Evolutionary conservation across 2,888 invertebrate species (phyloP), one percentile per base, ranked within the genome.

Genomic region (Eupithecia centaureata): DNA sequence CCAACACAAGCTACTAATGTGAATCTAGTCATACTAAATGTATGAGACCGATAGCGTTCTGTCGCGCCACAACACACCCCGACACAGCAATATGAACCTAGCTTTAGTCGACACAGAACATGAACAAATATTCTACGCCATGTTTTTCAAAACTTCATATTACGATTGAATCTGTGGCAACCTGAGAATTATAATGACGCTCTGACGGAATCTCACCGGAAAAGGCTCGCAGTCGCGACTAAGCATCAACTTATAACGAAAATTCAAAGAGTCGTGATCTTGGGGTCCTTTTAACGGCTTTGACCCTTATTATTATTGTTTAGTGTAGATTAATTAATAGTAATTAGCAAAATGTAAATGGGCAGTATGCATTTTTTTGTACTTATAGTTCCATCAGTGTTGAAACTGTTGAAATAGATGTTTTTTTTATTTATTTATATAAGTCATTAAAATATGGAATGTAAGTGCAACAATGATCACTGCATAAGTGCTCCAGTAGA

Each of bases 401-500:
- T n/a, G n/a, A n/a, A n/a, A n/a, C n/a, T n/a, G n/a, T n/a, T n/a
- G n/a, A n/a, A n/a, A n/a, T n/a, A n/a, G n/a, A n/a, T n/a, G n/a
- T n/a, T n/a, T n/a, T n/a, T n/a, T n/a, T n/a, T n/a, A n/a, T n/a
- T n/a, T n/a, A n/a, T n/a, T n/a, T n/a, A n/a, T n/a, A n/a, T n/a
- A n/a, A 47, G 63, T 47, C 18, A 64, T 64, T 59, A 32, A 57
- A 54, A 30, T 67, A 56, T 56, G 59, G 54, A 58, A 65, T 65
- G 32, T 58, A 58, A 27, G 61, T 63, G 57, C 66, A 66, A 63
- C 62, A 69, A 66, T 70, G 58, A 73, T 67, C 61, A 65, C 25
- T 66, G 63, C 63, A 60, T 63, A 71, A 71, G 54, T 68, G 63
- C 80, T 79, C 80, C 78, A 82, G 82, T 84, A 82, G 82, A 85